phyloP scores from a whole-genome alignment of 2,888 invertebrate genomes.

The Stenodema calcarata region DNA sequence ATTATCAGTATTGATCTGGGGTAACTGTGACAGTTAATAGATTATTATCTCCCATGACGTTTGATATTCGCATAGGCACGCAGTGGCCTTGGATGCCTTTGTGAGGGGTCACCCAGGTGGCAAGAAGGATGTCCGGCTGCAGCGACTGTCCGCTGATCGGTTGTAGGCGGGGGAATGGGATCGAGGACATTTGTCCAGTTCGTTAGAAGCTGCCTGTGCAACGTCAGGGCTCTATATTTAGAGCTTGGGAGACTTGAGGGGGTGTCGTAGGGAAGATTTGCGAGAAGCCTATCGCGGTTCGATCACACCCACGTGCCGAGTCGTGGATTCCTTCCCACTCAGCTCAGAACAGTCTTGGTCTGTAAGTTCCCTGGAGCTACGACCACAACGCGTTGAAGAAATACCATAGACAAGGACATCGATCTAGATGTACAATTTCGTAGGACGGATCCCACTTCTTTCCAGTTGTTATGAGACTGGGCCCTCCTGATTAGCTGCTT shows the following conservation, averaged over 20 bases:
- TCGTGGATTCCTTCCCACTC: too few species aligned
- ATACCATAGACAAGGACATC: neutral
- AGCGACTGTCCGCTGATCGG: neutral
- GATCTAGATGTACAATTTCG: neutral
- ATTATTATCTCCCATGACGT: too few species aligned
- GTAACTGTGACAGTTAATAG: too few species aligned
- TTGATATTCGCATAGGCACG: too few species aligned
- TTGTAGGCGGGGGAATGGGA: neutral
- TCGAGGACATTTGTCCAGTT: neutral
- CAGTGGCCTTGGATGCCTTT: too few species aligned
- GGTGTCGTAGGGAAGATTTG: neutral
- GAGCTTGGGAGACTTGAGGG: neutral
- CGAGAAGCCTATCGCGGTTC: neutral
- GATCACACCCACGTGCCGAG: neutral
- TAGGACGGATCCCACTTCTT: neutral
- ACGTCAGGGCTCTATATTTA: neutral
- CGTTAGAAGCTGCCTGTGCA: neutral
- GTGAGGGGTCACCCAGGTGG: too few species aligned
- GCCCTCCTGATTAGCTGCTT: too few species aligned
- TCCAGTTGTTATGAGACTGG: too few species aligned
- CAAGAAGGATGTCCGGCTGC: neutral
- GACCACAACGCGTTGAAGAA: neutral
- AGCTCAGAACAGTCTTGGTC: neutral
- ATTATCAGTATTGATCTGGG: too few species aligned
- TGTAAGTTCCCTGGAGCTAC: neutral